These are phyloP conservation scores for Oryzias dopingdopingensis DNA, from an alignment of 2,797 vertebrate genomes.

Conservation along the genomic window DNA sequence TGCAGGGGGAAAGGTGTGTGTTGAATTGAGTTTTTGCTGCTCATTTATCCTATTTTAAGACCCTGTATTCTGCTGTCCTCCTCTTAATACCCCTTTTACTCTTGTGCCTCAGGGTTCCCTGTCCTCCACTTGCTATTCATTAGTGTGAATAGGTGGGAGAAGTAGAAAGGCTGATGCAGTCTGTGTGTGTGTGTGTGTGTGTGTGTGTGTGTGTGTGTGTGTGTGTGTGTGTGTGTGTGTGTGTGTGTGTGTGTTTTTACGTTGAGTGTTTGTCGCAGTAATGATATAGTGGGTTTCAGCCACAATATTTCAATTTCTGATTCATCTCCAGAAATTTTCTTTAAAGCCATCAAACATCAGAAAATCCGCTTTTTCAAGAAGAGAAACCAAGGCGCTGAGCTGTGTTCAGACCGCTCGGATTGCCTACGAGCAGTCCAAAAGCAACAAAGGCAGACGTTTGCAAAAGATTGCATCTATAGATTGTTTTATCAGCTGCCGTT, in stretches of 20 bases:
- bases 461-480: conserved; percentile 19
- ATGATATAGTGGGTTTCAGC: conserved; percentile 5
- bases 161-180: conserved; percentile 13
- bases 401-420: conserved; percentile 4
- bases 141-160: conserved; percentile 45
- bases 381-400: neutral
- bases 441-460: conserved; percentile 11
- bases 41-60: conserved; percentile 67
- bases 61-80: conserved; percentile 49
- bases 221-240: conserved; percentile 7
- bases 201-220: too few relatives aligned
- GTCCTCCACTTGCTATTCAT: conserved; percentile 59
- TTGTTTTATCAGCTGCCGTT: conserved; percentile 17
- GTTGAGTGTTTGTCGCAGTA: conserved; percentile 6
- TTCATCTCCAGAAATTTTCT: conserved; percentile 19
- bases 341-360: conserved; percentile 3
- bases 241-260: conserved; percentile 11
- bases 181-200: conserved; percentile 4
- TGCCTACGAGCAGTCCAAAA: neutral
- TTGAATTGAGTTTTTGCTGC: conserved; percentile 29
- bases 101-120: conserved; percentile 45
- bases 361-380: conserved; percentile 1
- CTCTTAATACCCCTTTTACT: conserved; percentile 53
- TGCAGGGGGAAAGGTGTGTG: conserved; percentile 49
- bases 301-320: conserved; percentile 5